Evolutionary conservation across 2,888 invertebrate species (phyloP), one percentile per base, ranked within the genome.

Genomic region (Pachymerium ferrugineum): DNA sequence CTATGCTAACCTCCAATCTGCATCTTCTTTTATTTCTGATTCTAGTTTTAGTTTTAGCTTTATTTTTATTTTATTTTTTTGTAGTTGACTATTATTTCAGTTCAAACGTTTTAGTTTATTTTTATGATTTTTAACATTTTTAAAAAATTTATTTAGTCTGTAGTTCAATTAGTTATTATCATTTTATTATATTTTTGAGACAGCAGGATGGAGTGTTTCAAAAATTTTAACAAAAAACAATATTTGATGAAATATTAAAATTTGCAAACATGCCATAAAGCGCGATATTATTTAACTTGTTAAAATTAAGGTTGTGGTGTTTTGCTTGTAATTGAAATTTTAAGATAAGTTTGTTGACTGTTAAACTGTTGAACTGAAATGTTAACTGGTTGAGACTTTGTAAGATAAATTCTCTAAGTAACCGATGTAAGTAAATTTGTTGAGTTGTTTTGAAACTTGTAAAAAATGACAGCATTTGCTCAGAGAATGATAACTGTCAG

Each of bases 1-100:
- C 28, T 25, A n/a, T 68, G 16, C 30, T 30, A 28, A 30, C 31
- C 70, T 70, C 70, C 70, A 70, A 71, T 28, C 47, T 42, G 72
- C 25, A 25, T 28, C 8, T 69, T 69, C 28, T 69, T 69, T 69
- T 28, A 25, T 69, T 28, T n/a, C n/a, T n/a, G n/a, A 25, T 25
- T 28, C 8, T 25, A 69, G 10, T 69, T 69, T 69, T 25, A 19
- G 22, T 35, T 38, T 25, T 47, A 38, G 16, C 42, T 25, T 42
- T 38, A 22, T n/a, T 70, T 33, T 70, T 16, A 1, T 12, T 22
- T 42, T 72, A 1, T 25, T 38, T 72, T 71, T 1, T 71, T 71
- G 3, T 3, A 8, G 31, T 30, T 10, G 30, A 69, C 29, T n/a
- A 29, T 30, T 28, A 4, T 70, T 29, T n/a, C n/a, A n/a, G n/a